A percentile compares a stretch with the other conserved stretches of the same genome.
These are phyloP conservation scores for Proctacanthus coquilletti DNA, from an alignment of 1,140 invertebrate species.

Conservation along the genomic window DNA sequence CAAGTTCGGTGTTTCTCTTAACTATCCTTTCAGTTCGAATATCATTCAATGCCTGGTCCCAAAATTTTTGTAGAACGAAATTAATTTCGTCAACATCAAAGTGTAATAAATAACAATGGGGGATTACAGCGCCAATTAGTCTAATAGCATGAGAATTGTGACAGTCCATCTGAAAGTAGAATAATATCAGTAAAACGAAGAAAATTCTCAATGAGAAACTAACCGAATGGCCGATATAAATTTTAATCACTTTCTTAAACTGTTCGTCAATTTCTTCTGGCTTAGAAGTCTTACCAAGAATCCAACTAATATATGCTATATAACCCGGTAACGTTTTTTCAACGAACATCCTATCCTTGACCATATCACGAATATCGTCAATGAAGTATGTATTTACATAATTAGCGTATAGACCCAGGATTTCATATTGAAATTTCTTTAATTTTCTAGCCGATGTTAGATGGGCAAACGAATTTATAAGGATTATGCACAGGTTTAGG, in stretches of 20 bases:
- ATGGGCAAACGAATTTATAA: too few species aligned
- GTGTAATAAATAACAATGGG: slow-evolving; percentile 18
- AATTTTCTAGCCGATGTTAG: too few species aligned
- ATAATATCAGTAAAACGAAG: not conserved
- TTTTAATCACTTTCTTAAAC: slow-evolving; percentile 22
- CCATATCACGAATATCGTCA: too few species aligned
- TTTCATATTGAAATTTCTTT: too few species aligned
- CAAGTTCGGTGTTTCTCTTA: slow-evolving; percentile 12
- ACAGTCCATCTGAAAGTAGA: slow-evolving; percentile 15
- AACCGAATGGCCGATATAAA: slow-evolving; percentile 26
- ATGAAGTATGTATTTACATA: too few species aligned
- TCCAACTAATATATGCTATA: slow-evolving; percentile 3
- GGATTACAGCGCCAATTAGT: slow-evolving; percentile 18
- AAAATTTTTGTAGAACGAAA: slow-evolving; percentile 19
- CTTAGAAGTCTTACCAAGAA: slow-evolving; percentile 2
- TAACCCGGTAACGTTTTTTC: slow-evolving; percentile 9
- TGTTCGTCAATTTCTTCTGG: slow-evolving; percentile 14
- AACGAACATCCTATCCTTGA: slow-evolving; percentile 9
- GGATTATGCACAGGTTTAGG: too few species aligned
- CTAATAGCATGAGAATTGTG: slow-evolving; percentile 17
- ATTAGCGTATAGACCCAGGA: too few species aligned
- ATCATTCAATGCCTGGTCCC: slow-evolving; percentile 15
- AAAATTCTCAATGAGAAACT: slow-evolving; percentile 1
- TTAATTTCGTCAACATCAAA: slow-evolving; percentile 24
- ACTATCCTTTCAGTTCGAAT: slow-evolving; percentile 5